Evolutionary conservation across 2,888 invertebrate genomes (phyloP).

Genomic region (Dasysyrphus albostriatus): DNA sequence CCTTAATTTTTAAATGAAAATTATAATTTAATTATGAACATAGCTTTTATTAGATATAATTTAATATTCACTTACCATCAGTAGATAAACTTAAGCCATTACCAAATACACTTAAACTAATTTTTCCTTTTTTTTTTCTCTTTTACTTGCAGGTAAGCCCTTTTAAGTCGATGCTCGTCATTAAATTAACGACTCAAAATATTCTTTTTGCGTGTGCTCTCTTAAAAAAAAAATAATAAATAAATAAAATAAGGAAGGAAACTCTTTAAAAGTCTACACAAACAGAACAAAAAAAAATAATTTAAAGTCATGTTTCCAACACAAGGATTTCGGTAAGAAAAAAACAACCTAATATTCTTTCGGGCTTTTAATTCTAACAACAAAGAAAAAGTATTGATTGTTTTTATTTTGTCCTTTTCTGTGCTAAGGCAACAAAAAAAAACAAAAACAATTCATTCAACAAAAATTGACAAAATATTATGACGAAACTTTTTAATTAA

Average conservation of each 20-base stretch:
- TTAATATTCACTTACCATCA: neutral
- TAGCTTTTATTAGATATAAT: neutral
- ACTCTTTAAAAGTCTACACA: conserved; percentile 49
- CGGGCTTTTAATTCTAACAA: conserved; percentile 7
- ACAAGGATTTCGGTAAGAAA: conserved; percentile 59
- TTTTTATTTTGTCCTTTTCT: conserved; percentile 57
- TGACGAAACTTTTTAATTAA: conserved; percentile 72
- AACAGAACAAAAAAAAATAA: neutral
- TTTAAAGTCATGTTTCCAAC: conserved; percentile 54
- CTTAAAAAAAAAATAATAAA: conserved; percentile 8
- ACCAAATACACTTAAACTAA: conserved; percentile 23
- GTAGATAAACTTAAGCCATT: conserved; percentile 1
- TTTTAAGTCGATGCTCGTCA: conserved; percentile 27
- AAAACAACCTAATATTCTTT: conserved; percentile 1
- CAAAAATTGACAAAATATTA: conserved; percentile 50
- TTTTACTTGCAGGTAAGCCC: conserved; percentile 69
- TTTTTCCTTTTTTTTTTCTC: neutral
- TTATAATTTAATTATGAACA: too few species aligned
- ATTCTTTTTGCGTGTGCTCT: conserved; percentile 68
- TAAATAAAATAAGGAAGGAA: conserved; percentile 4
- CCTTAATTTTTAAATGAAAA: too few species aligned
- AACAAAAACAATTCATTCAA: neutral
- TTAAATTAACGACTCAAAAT: conserved; percentile 46
- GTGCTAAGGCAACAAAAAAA: neutral
- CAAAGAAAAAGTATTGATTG: conserved; percentile 46